phyloP scores from a whole-genome alignment of 2,113 vertebrate species.

The Pseudolaguvia tuberculata region DNA sequence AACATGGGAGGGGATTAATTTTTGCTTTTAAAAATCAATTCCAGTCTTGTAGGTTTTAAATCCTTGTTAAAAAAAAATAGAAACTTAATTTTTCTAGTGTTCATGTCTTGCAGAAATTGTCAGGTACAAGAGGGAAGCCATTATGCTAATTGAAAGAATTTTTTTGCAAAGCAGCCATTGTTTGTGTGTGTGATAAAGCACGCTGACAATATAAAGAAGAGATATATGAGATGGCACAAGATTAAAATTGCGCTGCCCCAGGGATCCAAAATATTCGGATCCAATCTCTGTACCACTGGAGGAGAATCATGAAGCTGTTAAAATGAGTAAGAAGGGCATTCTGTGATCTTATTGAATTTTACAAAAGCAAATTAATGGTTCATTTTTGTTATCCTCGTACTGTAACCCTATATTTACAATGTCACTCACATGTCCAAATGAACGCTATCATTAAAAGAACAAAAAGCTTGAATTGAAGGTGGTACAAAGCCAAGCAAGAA shows the following conservation, averaged over 20 bases:
- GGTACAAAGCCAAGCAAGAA: no score
- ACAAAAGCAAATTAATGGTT: no score
- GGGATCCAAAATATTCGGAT: background rate
- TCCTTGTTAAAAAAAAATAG: background rate
- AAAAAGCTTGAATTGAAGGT: no score
- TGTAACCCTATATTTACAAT: no score
- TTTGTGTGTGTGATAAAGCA: background rate
- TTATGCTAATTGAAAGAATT: background rate
- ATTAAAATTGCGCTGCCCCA: background rate
- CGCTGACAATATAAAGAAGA: slow-evolving; percentile 9
- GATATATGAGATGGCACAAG: background rate
- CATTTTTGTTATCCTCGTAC: no score
- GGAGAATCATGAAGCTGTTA: background rate
- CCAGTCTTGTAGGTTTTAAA: background rate
- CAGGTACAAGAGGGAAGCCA: background rate
- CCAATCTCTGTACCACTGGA: background rate
- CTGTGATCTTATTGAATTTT: no score
- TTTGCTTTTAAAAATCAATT: background rate
- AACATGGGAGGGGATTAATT: background rate
- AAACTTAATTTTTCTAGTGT: background rate
- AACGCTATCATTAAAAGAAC: no score
- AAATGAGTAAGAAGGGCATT: background rate
- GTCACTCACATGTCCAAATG: no score
- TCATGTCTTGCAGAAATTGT: background rate
- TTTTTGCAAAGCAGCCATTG: background rate